A percentile compares a stretch with the other conserved stretches of the same genome.
Evolutionary conservation across 1,140 invertebrate genomes (phyloP).

Genomic region (Hirudo medicinalis): DNA sequence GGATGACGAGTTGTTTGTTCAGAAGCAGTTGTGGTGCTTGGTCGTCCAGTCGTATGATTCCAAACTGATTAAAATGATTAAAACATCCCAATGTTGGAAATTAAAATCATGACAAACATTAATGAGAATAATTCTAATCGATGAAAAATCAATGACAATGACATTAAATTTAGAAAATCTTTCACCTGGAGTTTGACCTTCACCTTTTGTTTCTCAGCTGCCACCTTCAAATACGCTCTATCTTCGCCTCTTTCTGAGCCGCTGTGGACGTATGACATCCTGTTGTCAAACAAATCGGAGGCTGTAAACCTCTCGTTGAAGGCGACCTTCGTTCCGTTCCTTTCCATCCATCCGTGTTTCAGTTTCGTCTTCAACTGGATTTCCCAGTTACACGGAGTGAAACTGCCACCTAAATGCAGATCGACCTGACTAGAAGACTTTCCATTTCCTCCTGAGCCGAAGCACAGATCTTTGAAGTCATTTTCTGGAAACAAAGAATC

Average conservation of each 20-base stretch:
- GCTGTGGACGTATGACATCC: not conserved
- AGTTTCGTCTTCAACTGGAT: slow-evolving; percentile 5
- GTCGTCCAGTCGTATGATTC: too few relatives aligned
- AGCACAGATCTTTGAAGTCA: not conserved
- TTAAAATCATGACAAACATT: too few relatives aligned
- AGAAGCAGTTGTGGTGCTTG: too few relatives aligned
- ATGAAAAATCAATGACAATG: too few relatives aligned
- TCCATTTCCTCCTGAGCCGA: too few relatives aligned
- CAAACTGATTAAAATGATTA: too few relatives aligned
- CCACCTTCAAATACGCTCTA: not conserved
- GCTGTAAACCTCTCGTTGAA: not conserved
- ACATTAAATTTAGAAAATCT: too few relatives aligned
- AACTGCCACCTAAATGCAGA: not conserved
- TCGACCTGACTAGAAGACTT: not conserved
- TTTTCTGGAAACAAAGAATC: not conserved
- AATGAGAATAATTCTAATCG: too few relatives aligned
- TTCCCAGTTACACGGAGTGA: slow-evolving; percentile 1
- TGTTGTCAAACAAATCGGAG: not conserved
- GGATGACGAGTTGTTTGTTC: not conserved
- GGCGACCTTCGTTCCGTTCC: not conserved
- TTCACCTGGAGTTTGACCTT: not conserved
- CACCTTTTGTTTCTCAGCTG: not conserved
- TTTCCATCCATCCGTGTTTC: slow-evolving; percentile 1
- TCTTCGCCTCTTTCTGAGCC: slow-evolving; percentile 4
- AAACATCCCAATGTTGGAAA: too few relatives aligned